A percentile compares a stretch with the other conserved stretches of the same genome.
These are phyloP conservation scores for Drosophila melanica DNA, from an alignment of 1,140 invertebrate species.

Conservation along the genomic window DNA sequence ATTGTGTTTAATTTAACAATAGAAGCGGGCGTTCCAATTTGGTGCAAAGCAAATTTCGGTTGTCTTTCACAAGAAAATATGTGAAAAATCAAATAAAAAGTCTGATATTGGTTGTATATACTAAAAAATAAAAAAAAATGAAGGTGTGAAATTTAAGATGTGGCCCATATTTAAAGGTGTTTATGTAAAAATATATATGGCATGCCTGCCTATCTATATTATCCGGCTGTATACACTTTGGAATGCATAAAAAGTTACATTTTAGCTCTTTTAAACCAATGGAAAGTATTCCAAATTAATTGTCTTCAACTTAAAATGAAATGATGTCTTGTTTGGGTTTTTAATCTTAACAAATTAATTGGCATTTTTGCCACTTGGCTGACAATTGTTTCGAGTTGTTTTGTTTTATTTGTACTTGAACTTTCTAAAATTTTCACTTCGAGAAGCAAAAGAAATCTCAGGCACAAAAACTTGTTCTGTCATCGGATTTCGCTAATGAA, in stretches of 20 bases:
- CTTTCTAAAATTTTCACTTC: constrained; percentile 63
- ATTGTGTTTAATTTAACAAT: constrained; percentile 42
- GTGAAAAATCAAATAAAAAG: neutral
- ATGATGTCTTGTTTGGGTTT: constrained; percentile 34
- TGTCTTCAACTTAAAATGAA: constrained; percentile 3
- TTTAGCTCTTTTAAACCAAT: neutral
- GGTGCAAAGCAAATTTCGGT: constrained; percentile 20
- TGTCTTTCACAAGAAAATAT: constrained; percentile 11
- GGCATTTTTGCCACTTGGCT: constrained; percentile 52
- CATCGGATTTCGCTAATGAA: constrained; percentile 57
- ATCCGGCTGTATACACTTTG: constrained; percentile 21
- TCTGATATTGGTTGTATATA: constrained; percentile 2
- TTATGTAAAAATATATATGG: constrained; percentile 5
- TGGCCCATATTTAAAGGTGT: too few relatives aligned
- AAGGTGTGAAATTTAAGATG: neutral
- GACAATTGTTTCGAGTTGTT: constrained; percentile 52
- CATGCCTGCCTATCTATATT: neutral
- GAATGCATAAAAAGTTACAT: constrained; percentile 1
- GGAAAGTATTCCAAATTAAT: constrained; percentile 21
- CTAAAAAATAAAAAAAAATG: constrained; percentile 7
- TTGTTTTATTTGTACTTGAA: constrained; percentile 41
- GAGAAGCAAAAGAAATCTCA: constrained; percentile 44
- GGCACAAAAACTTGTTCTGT: constrained; percentile 55
- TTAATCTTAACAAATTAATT: constrained; percentile 64
- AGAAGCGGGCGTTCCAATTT: constrained; percentile 17